Evolutionary conservation across 2,113 vertebrate genomes (phyloP), one percentile per base, ranked within the genome.

Genomic region (Astur gentilis): DNA sequence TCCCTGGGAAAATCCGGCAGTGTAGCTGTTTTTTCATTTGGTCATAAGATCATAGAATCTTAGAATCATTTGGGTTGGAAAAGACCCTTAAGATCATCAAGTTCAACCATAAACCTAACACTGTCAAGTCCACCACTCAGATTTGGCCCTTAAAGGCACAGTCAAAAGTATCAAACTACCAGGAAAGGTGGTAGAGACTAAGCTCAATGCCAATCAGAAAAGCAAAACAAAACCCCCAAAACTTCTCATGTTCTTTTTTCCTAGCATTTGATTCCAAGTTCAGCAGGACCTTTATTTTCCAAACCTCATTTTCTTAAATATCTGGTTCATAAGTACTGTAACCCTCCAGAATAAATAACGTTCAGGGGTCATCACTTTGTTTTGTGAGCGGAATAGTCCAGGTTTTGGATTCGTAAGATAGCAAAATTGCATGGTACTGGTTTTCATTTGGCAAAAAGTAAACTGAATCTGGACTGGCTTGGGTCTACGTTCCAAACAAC

Each of bases 391-490:
- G 16, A 82, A 38, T 44, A 60, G 9, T 52, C 8, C 17, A 62
- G 6, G 16, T 40, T 21, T n/a, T 40, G 22, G 31, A 54, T 50
- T 38, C 66, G 15, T 45, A 73, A 86, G 9, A n/a, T 7, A 49
- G 7, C 5, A 83, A 62, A 90, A 62, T 49, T 66, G 1, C 4
- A 16, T 27, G 1, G 15, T n/a, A 19, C 1, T n/a, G 3, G 3
- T 54, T 87, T 91, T 81, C 18, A 17, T 57, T 66, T 67, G 32
- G 14, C 36, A 62, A 71, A 72, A 87, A 32, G 3, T 17, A 86
- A 65, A 76, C 9, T 47, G 27, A 80, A 69, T 80, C 26, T 42
- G 21, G 10, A 23, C 16, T 42, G 13, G 1, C 5, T 73, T 32
- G 6, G 4, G 7, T 27, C 54, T 73, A 5, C 2, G 1, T 83